A percentile compares a stretch with the other conserved stretches of the same genome.
Evolutionary conservation across 2,888 invertebrate species (phyloP).

Genomic region (Platynereis dumerilii): DNA sequence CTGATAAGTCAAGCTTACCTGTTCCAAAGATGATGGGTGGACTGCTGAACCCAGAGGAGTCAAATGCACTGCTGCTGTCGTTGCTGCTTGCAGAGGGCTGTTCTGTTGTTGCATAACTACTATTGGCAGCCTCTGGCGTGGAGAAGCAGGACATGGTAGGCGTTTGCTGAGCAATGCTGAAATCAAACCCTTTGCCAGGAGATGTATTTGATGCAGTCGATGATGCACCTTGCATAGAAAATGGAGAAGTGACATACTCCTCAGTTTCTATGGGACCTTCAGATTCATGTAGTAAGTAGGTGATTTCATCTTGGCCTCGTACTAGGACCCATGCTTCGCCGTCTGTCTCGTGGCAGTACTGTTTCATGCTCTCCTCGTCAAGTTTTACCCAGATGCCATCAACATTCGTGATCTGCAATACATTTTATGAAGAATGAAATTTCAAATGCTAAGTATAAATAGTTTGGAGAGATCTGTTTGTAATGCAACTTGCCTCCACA

Average conservation of each 20-base stretch:
- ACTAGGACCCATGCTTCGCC: constrained; percentile 78
- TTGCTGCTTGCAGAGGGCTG: too few relatives aligned
- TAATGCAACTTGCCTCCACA: too few relatives aligned
- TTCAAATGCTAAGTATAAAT: too few relatives aligned
- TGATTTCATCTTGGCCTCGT: constrained; percentile 68
- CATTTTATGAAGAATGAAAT: too few relatives aligned
- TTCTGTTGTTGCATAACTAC: too few relatives aligned
- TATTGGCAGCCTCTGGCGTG: neutral
- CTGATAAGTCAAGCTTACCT: too few relatives aligned
- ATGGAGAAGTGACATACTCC: constrained; percentile 4
- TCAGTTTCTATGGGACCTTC: constrained; percentile 52
- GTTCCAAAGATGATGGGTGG: too few relatives aligned
- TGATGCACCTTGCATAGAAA: constrained; percentile 1
- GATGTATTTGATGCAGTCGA: neutral
- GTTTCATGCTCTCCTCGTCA: constrained; percentile 74
- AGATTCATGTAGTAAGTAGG: constrained; percentile 71
- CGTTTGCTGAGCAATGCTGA: constrained; percentile 64
- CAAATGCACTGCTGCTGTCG: too few relatives aligned
- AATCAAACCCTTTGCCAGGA: constrained; percentile 69
- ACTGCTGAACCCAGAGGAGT: too few relatives aligned
- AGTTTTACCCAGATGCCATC: constrained; percentile 95
- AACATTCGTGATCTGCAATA: constrained; percentile 84
- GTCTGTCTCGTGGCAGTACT: constrained; percentile 73
- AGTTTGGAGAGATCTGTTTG: too few relatives aligned
- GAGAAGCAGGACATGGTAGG: constrained; percentile 37